Conservation (phyloP, 2,113 vertebrate genomes). For the Nipponia nippon region DNA sequence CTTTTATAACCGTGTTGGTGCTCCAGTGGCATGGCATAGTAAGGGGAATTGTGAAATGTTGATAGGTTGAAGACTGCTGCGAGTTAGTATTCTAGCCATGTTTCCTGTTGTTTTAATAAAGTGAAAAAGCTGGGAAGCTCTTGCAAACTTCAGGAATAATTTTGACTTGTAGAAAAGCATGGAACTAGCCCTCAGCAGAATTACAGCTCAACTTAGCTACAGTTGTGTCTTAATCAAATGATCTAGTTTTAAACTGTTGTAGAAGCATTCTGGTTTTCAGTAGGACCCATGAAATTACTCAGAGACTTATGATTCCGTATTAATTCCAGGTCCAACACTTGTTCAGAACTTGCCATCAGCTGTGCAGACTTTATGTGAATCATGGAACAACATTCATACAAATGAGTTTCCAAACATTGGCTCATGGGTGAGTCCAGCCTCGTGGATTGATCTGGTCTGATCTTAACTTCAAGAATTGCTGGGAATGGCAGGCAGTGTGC, state of each 20-base stretch:
- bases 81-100: not conserved
- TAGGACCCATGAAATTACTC: not conserved
- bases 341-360: constrained; percentile 92
- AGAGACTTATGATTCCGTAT: not conserved
- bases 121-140: not conserved
- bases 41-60: not conserved
- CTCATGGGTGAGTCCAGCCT: constrained; percentile 85
- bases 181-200: not conserved
- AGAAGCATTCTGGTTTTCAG: not conserved
- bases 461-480: not conserved
- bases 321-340: constrained; percentile 79
- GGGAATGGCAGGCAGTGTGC: not conserved
- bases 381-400: constrained; percentile 93
- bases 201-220: not conserved
- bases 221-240: not conserved
- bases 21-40: not conserved
- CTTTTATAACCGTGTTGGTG: not conserved
- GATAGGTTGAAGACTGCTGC: not conserved
- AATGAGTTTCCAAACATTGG: constrained; percentile 98
- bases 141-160: not conserved
- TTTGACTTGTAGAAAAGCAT: not conserved
- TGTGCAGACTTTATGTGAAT: constrained; percentile 90
- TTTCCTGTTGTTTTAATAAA: not conserved
- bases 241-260: not conserved
- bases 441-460: not conserved